Conservation (phyloP, 2,888 invertebrate genomes). For the Apantesis nais region DNA sequence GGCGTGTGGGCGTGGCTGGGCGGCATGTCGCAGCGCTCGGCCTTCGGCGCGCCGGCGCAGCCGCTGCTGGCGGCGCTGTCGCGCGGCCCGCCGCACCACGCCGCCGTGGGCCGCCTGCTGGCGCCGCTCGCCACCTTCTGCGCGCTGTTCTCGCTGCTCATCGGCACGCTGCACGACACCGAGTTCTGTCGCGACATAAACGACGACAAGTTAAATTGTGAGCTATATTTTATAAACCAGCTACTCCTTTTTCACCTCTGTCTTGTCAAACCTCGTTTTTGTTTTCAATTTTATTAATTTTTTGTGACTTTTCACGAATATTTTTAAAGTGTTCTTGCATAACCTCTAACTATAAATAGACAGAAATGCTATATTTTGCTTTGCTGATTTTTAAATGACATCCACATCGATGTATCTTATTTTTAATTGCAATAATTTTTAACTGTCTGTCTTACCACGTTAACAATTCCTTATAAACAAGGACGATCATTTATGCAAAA, state of each 20-base stretch:
- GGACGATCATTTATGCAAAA: too few species aligned
- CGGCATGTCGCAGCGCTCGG: constrained; percentile 68
- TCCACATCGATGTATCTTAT: too few species aligned
- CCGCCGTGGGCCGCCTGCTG: constrained; percentile 89
- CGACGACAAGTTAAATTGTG: constrained; percentile 68
- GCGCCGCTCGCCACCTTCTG: constrained; percentile 94
- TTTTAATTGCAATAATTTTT: too few species aligned
- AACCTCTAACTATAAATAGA: too few species aligned
- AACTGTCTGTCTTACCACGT: too few species aligned
- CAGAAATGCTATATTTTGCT: too few species aligned
- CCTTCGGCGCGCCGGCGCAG: constrained; percentile 79
- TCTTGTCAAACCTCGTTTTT: too few species aligned
- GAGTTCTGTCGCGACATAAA: constrained; percentile 88
- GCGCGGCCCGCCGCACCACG: constrained; percentile 86
- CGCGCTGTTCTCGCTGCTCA: constrained; percentile 91
- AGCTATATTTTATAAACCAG: constrained; percentile 45
- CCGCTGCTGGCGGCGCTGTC: constrained; percentile 88
- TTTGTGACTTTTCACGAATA: too few species aligned
- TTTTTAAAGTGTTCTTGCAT: too few species aligned
- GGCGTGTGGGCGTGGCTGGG: constrained; percentile 89
- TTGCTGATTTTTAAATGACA: too few species aligned
- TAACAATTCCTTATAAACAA: too few species aligned
- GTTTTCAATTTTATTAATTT: too few species aligned
- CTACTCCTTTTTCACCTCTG: background rate
- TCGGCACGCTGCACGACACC: constrained; percentile 94